These are phyloP conservation scores for Hesperophylax magnus DNA, from an alignment of 1,140 invertebrate genomes.

Conservation along the genomic window DNA sequence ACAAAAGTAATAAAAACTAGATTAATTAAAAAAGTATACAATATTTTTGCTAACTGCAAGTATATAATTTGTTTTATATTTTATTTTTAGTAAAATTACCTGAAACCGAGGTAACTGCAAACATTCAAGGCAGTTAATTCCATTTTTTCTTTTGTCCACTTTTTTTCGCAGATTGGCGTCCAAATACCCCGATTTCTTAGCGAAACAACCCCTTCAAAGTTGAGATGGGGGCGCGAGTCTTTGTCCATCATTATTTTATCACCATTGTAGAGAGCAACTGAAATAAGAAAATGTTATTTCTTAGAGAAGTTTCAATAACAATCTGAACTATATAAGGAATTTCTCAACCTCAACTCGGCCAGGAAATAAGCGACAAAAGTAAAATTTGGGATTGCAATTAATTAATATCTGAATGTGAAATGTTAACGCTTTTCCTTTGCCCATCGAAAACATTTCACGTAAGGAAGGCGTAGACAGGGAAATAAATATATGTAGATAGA, in stretches of 20 bases:
- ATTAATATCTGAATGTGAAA: background rate
- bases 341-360: no score
- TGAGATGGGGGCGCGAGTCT: slow-evolving; percentile 72
- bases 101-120: slow-evolving; percentile 76
- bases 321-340: no score
- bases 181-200: slow-evolving; percentile 72
- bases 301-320: no score
- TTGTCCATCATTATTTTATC: slow-evolving; percentile 71
- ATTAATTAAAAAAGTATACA: no score
- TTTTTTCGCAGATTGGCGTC: slow-evolving; percentile 74
- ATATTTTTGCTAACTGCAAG: no score
- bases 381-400: background rate
- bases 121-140: slow-evolving; percentile 66
- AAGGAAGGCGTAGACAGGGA: no score
- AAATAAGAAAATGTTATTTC: slow-evolving; percentile 55
- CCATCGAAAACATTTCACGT: no score
- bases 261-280: slow-evolving; percentile 78
- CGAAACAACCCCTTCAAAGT: slow-evolving; percentile 74
- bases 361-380: no score
- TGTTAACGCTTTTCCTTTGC: no score
- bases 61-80: no score
- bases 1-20: no score
- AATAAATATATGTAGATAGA: no score
- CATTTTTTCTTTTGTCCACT: slow-evolving; percentile 61
- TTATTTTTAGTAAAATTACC: slow-evolving; percentile 59